Base-by-base conservation (phyloP, 2,113 vertebrate genomes). In the Otocyon megalotis region DNA sequence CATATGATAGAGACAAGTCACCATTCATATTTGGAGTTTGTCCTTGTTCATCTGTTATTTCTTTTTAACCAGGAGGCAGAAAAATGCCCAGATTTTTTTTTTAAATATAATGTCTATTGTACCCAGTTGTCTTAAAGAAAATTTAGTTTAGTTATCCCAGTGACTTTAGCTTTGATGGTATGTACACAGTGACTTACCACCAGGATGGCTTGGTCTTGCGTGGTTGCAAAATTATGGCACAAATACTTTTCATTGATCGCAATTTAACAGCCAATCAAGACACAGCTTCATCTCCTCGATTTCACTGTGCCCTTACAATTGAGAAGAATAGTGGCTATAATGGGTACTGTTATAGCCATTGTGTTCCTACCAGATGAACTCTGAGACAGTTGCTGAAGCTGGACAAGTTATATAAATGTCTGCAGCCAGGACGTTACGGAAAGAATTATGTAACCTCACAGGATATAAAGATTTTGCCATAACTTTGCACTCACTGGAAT, bases 221-320 rank as follows among this genome's bases (percentile, higher is more conserved):
- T 98, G 94, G 95, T 86, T 98, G 96, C 98, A 98, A 98, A 98
- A 98, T 98, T 98, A 97, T 96, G 96, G 92, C 96, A 89, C 95
- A 98, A 98, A 98, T 96, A 96, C 97, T 98, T 98, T 96, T 96
- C 97, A 99, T 98, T 97, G 62, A 98, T 97, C 84, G 95, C 97
- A 98, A 93, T 98, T 99, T 98, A 98, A 97, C 96, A 98, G 94
- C 96, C 97, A 98, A 98, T 98, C 97, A 94, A 98, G 98, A 77
- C 97, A 95, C 96, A 90, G 97, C 97, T 98, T 98, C 98, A 91
- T 97, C 97, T 96, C 97, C 94, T 88, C 63, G 95, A 97, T 98
- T 98, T 98, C 98, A 56, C 97, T 93, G 96, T 97, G 95, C 88
- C 97, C 98, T 96, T 96, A 98, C 98, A 98, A 99, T 98, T 98